These are phyloP conservation scores for Nemapogon koenigi DNA, from an alignment of 2,888 invertebrate genomes.

Conservation along the genomic window DNA sequence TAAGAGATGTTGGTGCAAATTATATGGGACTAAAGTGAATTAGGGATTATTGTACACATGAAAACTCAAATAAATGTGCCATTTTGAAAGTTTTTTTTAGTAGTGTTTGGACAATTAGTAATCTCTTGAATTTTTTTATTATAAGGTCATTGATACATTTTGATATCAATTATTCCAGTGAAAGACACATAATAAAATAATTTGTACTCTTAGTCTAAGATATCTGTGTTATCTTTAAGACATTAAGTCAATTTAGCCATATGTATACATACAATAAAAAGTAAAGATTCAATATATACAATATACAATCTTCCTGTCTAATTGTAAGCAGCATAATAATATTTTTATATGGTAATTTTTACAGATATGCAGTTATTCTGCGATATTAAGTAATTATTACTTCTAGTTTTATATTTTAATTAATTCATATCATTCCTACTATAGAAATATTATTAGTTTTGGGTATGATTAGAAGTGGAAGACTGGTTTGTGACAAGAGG, in stretches of 20 bases:
- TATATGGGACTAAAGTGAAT: no score
- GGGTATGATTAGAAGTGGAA: background rate
- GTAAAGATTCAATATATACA: background rate
- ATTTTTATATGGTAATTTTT: conserved; percentile 8
- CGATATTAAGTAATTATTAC: conserved; percentile 7
- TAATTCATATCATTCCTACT: conserved; percentile 8
- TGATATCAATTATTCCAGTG: no score
- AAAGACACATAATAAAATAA: background rate
- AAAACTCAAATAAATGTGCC: no score
- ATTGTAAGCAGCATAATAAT: conserved; percentile 3
- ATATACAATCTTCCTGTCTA: conserved; percentile 1
- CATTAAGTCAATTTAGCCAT: conserved; percentile 8
- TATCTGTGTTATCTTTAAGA: no score
- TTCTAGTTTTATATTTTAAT: background rate
- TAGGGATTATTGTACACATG: no score
- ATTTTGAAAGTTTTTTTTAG: no score
- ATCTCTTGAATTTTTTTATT: no score
- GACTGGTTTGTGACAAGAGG: background rate
- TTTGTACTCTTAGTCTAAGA: background rate
- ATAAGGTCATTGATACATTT: no score
- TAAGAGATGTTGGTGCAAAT: no score
- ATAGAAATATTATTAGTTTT: background rate
- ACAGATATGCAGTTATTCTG: conserved; percentile 10
- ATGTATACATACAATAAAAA: no score
- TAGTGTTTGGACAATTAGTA: no score